Conservation (phyloP, 2,113 vertebrate genomes). For the Hypocryptadius cinnamomeus region DNA sequence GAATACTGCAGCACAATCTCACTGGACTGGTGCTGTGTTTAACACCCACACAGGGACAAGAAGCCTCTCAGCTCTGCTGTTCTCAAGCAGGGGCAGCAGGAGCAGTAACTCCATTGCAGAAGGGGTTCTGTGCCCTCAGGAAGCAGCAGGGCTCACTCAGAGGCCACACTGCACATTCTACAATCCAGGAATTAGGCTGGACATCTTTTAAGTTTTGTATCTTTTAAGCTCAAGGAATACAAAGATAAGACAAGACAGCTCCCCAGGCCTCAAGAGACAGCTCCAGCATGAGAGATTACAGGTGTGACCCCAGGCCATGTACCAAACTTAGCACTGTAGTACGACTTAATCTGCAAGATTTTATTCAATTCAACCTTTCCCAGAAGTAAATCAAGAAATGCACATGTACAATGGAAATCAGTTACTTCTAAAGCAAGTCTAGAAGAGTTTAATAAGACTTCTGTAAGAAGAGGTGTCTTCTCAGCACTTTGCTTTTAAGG, state of each 20-base stretch:
- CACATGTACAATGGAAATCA: slow-evolving; percentile 65
- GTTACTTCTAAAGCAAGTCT: slow-evolving; percentile 72
- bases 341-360: slow-evolving; percentile 45
- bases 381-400: slow-evolving; percentile 67
- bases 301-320: neutral
- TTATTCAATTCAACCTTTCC: slow-evolving; percentile 39
- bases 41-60: neutral
- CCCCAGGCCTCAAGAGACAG: slow-evolving; percentile 48
- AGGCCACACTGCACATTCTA: slow-evolving; percentile 29
- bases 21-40: neutral
- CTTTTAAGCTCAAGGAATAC: slow-evolving; percentile 1
- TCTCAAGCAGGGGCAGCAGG: neutral
- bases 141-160: slow-evolving; percentile 17
- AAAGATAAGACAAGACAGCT: slow-evolving; percentile 27
- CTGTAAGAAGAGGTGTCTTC: slow-evolving; percentile 74
- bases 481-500: slow-evolving; percentile 71
- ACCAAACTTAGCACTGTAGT: neutral
- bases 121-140: neutral
- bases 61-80: neutral
- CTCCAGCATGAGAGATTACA: slow-evolving; percentile 22
- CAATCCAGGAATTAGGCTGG: neutral
- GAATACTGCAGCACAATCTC: neutral
- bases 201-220: neutral
- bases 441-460: slow-evolving; percentile 73
- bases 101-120: neutral